Evolutionary conservation across 1,140 invertebrate genomes (phyloP).

Genomic region (Berghia stephanieae): DNA sequence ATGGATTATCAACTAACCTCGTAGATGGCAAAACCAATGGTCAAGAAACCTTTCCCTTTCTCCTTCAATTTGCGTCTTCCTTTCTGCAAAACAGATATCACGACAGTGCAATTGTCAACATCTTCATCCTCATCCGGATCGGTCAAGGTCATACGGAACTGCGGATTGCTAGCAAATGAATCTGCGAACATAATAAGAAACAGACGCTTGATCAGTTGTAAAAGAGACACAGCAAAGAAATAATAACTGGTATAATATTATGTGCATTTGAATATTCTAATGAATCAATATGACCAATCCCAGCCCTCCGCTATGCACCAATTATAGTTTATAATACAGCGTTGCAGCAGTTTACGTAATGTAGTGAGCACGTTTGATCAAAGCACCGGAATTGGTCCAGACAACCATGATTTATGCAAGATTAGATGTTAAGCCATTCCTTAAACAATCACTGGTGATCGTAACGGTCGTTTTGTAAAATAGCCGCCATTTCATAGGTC

Average conservation of each 20-base stretch:
- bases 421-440: too few relatives aligned
- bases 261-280: neutral
- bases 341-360: neutral
- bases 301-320: too few relatives aligned
- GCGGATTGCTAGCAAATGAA: constrained; percentile 94
- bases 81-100: constrained; percentile 84
- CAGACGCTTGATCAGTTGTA: neutral
- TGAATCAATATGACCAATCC: neutral
- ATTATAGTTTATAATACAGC: neutral
- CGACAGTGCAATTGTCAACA: constrained; percentile 86
- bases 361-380: neutral
- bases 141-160: constrained; percentile 87
- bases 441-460: too few relatives aligned
- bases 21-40: constrained; percentile 96
- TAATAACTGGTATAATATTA: neutral
- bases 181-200: constrained; percentile 67
- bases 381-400: too few relatives aligned
- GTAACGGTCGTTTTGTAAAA: too few relatives aligned
- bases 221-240: neutral
- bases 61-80: constrained; percentile 90
- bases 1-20: constrained; percentile 73
- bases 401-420: too few relatives aligned
- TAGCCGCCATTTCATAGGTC: too few relatives aligned
- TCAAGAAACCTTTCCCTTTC: constrained; percentile 89
- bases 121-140: constrained; percentile 92